These are phyloP conservation scores for Eurytoma adleriae DNA, from an alignment of 2,888 invertebrate genomes.

Conservation along the genomic window DNA sequence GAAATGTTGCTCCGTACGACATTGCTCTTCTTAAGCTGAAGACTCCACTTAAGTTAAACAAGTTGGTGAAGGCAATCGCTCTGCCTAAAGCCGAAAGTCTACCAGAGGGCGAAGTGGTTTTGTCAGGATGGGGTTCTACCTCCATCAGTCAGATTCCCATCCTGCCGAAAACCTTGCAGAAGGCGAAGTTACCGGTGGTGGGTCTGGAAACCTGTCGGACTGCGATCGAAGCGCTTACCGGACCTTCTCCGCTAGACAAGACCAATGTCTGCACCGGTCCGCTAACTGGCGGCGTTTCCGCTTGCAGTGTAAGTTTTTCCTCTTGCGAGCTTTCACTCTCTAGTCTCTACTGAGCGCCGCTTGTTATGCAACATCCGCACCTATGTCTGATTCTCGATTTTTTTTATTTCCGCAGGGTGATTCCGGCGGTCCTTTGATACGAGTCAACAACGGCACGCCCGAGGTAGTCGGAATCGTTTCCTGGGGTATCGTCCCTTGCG, in stretches of 20 bases:
- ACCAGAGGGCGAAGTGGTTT: slow-evolving; percentile 67
- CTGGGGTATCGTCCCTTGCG: slow-evolving; percentile 76
- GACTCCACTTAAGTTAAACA: slow-evolving; percentile 67
- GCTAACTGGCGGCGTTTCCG: slow-evolving; percentile 59
- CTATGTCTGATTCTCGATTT: too few relatives aligned
- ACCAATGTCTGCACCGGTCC: slow-evolving; percentile 68
- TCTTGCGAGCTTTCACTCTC: background rate
- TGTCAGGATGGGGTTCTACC: slow-evolving; percentile 77
- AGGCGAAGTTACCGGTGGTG: slow-evolving; percentile 65
- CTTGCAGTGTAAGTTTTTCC: slow-evolving; percentile 62
- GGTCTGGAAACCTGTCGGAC: slow-evolving; percentile 62
- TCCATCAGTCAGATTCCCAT: slow-evolving; percentile 57
- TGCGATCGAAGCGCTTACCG: slow-evolving; percentile 58
- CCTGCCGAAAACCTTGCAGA: slow-evolving; percentile 69
- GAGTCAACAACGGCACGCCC: slow-evolving; percentile 78
- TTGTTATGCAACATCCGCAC: too few relatives aligned
- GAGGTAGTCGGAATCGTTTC: slow-evolving; percentile 81
- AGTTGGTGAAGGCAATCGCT: slow-evolving; percentile 70
- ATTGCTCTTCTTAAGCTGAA: slow-evolving; percentile 77
- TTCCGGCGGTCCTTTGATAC: slow-evolving; percentile 78
- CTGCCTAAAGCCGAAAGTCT: slow-evolving; percentile 68
- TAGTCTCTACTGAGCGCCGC: too few relatives aligned
- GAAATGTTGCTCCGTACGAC: slow-evolving; percentile 76
- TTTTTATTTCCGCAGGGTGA: slow-evolving; percentile 76
- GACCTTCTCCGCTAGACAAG: slow-evolving; percentile 61